A percentile compares a stretch with the other conserved stretches of the same genome.
Evolutionary conservation across 2,797 vertebrate species (phyloP).

Genomic region (Betta splendens): DNA sequence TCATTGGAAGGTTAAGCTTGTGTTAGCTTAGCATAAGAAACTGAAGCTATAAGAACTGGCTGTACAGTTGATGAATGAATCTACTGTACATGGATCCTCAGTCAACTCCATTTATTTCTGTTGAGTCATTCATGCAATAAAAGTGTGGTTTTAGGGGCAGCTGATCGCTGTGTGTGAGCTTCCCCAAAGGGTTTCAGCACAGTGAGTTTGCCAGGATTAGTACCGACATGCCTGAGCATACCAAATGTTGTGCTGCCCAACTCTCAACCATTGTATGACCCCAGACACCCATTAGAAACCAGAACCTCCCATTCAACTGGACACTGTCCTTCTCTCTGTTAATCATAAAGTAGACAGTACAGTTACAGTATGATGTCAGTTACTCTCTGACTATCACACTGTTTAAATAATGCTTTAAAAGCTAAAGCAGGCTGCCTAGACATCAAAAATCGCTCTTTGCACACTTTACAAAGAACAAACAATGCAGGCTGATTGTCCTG

Average conservation of each 20-base stretch:
- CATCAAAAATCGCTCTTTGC: constrained; percentile 14
- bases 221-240: background rate
- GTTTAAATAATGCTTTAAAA: constrained; percentile 1
- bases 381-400: background rate
- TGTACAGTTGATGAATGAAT: too few species aligned
- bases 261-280: background rate
- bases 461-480: constrained; percentile 21
- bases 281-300: constrained; percentile 46
- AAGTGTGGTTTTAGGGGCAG: background rate
- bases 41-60: background rate
- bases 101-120: too few species aligned
- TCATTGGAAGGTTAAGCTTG: too few species aligned
- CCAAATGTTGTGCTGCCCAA: background rate
- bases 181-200: background rate
- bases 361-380: background rate
- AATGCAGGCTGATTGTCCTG: constrained; percentile 14
- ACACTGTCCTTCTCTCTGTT: constrained; percentile 1
- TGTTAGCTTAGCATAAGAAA: too few species aligned
- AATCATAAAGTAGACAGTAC: background rate
- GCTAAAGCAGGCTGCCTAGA: background rate
- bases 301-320: background rate
- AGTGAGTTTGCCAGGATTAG: background rate
- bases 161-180: background rate
- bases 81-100: too few species aligned
- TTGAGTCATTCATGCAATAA: background rate